Base-by-base conservation (phyloP, 2,888 invertebrate species). In the Tricholauxania praeusta region DNA sequence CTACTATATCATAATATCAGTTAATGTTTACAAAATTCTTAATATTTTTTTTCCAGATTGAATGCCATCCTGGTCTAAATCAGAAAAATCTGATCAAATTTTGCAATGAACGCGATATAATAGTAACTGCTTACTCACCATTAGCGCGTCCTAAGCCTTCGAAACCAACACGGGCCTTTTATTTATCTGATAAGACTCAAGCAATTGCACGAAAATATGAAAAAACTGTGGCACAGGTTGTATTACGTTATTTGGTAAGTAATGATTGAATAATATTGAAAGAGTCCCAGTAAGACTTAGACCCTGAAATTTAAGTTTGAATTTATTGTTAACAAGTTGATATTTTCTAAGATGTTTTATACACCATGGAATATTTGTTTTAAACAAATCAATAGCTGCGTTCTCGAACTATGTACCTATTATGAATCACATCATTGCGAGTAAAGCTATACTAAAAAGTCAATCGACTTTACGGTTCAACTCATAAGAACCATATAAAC, bases 91-190 rank as follows among this genome's bases (percentile, higher is more conserved):
- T 95, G n/a, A 90, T 92, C 0, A 85, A 91, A 1, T 94, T 91
- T 82, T 93, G 95, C 85, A 89, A 89, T 49, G 82, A 89, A 5
- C 89, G 90, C 47, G 88, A 89, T 68, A 92, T 96, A 65, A 83
- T 88, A 0, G 87, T 96, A 76, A 91, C 89, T 83, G 94, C 89
- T 0, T 96, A 93, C 86, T 92, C 92, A 70, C 94, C 94, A 0
- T 88, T 95, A 72, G 94, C 93, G 22, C 89, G 90, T 68, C 90
- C 90, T 1, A 87, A 89, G 82, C 65, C 84, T 22, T 78, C 83
- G 0, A 88, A 89, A 74, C 47, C 82, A 0, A 76, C 77, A 53
- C 90, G 91, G 0, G 84, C 74, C 0, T 85, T 91, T 75, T 79
- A 82, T 17, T 88, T 89, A 15, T 89, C 91, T 76, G 85, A 88